These are phyloP conservation scores for Cyrtorhinus lividipennis DNA, from an alignment of 1,140 invertebrate genomes.

Conservation along the genomic window DNA sequence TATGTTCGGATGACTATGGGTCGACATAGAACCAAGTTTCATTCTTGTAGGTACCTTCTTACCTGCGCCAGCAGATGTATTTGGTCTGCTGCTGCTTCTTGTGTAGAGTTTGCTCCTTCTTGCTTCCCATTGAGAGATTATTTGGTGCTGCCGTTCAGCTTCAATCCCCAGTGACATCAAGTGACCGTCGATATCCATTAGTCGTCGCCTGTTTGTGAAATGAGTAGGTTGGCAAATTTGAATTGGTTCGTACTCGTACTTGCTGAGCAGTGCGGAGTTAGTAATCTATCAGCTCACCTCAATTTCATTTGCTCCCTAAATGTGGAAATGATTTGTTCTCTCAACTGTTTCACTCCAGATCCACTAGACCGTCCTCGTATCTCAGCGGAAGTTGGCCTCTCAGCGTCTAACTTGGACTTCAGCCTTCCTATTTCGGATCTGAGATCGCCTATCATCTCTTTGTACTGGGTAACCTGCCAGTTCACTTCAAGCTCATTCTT, in stretches of 20 bases:
- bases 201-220: conserved; percentile 39
- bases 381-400: conserved; percentile 38
- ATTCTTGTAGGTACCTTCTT: too few relatives aligned
- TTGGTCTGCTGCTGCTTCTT: conserved; percentile 12
- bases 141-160: conserved; percentile 67
- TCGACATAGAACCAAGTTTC: too few relatives aligned
- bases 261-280: too few relatives aligned
- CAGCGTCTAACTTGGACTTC: conserved; percentile 62
- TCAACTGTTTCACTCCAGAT: conserved; percentile 46
- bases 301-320: conserved; percentile 86
- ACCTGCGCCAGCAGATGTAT: conserved; percentile 10
- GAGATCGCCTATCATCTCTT: conserved; percentile 63
- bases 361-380: conserved; percentile 29
- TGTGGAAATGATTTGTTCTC: conserved; percentile 68
- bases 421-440: conserved; percentile 68
- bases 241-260: too few relatives aligned
- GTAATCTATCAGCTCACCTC: conserved; percentile 33
- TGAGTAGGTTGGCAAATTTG: not conserved
- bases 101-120: conserved; percentile 54
- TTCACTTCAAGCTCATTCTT: conserved; percentile 64
- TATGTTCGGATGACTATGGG: too few relatives aligned
- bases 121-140: conserved; percentile 76
- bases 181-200: conserved; percentile 78
- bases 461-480: conserved; percentile 69
- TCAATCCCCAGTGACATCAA: conserved; percentile 67